Percentiles rank a stretch among this genome's conserved stretches.
These are phyloP conservation scores for Remorina albescens DNA, from an alignment of 2,797 vertebrate genomes.

Conservation along the genomic window DNA sequence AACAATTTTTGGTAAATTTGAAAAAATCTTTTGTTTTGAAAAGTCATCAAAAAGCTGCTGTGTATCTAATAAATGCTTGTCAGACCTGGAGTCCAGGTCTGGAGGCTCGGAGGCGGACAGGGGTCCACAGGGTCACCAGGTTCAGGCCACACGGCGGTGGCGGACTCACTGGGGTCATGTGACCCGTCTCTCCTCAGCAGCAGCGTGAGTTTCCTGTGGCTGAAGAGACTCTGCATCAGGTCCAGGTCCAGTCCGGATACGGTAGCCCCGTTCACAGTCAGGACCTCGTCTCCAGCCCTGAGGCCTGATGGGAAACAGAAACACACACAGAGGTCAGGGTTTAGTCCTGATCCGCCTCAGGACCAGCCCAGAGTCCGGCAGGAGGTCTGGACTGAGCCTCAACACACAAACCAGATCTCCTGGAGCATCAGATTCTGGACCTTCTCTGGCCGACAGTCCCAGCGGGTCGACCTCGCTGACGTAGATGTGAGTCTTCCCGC, in stretches of 20 bases:
- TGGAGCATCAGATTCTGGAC: slow-evolving; percentile 69
- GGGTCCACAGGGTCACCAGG: slow-evolving; percentile 63
- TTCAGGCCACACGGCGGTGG: slow-evolving; percentile 74
- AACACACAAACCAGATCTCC: no score
- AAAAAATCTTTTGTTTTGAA: background rate
- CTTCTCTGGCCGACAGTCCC: slow-evolving; percentile 87
- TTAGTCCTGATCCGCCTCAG: no score
- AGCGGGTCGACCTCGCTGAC: slow-evolving; percentile 89
- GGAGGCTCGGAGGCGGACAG: slow-evolving; percentile 71
- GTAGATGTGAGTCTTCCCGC: slow-evolving; percentile 85
- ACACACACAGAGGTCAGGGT: background rate
- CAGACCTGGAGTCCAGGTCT: slow-evolving; percentile 81
- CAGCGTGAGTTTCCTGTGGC: slow-evolving; percentile 86
- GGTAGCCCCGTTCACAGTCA: slow-evolving; percentile 87
- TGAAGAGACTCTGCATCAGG: slow-evolving; percentile 91
- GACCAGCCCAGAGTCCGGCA: no score
- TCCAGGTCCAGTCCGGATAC: slow-evolving; percentile 89
- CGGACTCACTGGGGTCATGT: slow-evolving; percentile 24
- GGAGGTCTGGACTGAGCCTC: background rate
- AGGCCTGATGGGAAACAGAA: slow-evolving; percentile 82
- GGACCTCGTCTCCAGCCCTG: slow-evolving; percentile 89
- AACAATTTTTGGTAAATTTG: no score
- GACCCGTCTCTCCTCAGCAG: slow-evolving; percentile 80
- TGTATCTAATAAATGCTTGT: no score
- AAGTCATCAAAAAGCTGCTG: no score